Percentiles rank a stretch among this genome's conserved stretches.
phyloP scores from a whole-genome alignment of 2,113 vertebrate genomes.

The Tangachromis dhanisi region DNA sequence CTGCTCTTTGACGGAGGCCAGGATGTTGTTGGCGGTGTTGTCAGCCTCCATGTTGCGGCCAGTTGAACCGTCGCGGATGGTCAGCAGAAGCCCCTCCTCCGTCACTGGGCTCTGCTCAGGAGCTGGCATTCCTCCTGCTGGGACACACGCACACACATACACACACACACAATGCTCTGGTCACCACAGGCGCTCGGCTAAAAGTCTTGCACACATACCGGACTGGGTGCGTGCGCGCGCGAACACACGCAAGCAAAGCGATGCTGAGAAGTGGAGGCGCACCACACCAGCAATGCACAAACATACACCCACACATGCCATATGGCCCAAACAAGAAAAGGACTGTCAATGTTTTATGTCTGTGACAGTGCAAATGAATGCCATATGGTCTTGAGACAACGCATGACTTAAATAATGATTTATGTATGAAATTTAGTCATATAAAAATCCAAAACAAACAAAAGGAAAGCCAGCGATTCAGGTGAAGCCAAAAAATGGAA shows the following conservation, averaged over 20 bases:
- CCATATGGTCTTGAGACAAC: constrained; percentile 49
- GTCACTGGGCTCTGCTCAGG: constrained; percentile 85
- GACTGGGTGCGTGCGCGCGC: not conserved
- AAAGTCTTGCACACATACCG: not conserved
- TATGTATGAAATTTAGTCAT: not conserved
- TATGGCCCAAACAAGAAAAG: constrained; percentile 48
- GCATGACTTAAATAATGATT: constrained; percentile 26
- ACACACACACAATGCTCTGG: constrained; percentile 4
- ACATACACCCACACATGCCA: constrained; percentile 54
- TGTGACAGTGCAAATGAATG: constrained; percentile 38
- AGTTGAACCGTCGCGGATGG: constrained; percentile 70
- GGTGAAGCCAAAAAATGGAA: not conserved
- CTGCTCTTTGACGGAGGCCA: constrained; percentile 98
- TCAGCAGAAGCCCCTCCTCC: constrained; percentile 84
- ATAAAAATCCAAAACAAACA: not conserved
- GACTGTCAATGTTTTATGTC: constrained; percentile 38
- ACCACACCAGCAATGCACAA: constrained; percentile 13
- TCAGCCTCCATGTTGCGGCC: constrained; percentile 83
- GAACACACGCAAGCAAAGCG: constrained; percentile 1
- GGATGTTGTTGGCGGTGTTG: constrained; percentile 89
- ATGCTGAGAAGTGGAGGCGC: constrained; percentile 21
- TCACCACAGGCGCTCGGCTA: not conserved
- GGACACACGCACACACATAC: not conserved
- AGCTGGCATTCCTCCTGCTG: constrained; percentile 84
- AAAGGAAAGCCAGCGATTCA: not conserved